These are phyloP conservation scores for Muntiacus reevesi DNA, from an alignment of 2,113 vertebrate genomes.

Conservation along the genomic window DNA sequence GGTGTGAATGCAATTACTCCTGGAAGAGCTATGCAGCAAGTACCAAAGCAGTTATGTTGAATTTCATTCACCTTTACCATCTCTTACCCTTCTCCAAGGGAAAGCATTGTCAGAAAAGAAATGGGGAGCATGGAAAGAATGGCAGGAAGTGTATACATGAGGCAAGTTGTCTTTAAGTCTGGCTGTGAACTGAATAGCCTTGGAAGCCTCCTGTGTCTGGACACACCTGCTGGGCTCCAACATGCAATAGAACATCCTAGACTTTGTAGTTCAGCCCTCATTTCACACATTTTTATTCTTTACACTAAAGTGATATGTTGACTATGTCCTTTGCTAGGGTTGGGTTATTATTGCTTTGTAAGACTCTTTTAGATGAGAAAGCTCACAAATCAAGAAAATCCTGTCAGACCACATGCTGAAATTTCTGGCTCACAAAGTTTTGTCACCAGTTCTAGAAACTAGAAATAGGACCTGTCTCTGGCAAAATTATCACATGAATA, in stretches of 20 bases:
- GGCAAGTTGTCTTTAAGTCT: neutral
- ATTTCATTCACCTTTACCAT: neutral
- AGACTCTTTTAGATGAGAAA: slow-evolving; percentile 30
- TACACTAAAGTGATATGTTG: neutral
- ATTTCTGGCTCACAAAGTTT: slow-evolving; percentile 14
- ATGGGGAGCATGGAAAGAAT: accelerated
- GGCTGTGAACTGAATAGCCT: neutral
- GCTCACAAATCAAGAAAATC: slow-evolving; percentile 39
- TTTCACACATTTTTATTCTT: neutral
- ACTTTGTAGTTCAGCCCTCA: neutral
- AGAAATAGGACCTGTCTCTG: neutral
- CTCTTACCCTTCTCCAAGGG: neutral
- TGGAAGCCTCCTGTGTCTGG: neutral
- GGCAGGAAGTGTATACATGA: accelerated
- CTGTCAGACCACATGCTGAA: neutral
- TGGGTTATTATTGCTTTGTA: neutral
- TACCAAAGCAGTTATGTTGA: neutral
- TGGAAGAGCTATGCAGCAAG: neutral
- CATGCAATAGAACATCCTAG: neutral
- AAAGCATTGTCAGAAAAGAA: neutral
- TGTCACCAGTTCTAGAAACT: neutral
- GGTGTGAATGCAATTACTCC: neutral
- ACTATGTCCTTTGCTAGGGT: neutral
- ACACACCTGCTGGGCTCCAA: neutral
- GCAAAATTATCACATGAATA: neutral